Evolutionary conservation across 2,888 invertebrate genomes (phyloP).

Genomic region (Vannuccia rotundouncinata): DNA sequence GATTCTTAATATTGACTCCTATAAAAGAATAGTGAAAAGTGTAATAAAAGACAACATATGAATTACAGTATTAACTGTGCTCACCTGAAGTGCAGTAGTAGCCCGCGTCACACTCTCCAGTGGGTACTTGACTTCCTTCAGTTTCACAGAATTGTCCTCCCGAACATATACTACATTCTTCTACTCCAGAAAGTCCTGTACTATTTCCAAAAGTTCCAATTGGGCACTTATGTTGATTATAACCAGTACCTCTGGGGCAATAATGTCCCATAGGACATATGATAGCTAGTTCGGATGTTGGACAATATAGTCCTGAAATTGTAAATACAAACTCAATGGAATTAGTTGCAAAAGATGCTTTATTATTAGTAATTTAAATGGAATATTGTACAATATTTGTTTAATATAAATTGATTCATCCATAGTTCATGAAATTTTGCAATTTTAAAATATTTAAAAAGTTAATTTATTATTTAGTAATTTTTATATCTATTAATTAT

Average conservation of each 20-base stretch:
- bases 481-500: too few species aligned
- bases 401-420: too few species aligned
- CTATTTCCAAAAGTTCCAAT: conserved; percentile 50
- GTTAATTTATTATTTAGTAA: too few species aligned
- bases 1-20: conserved; percentile 11
- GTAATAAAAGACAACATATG: too few species aligned
- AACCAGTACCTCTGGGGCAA: conserved; percentile 47
- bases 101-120: conserved; percentile 46
- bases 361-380: too few species aligned
- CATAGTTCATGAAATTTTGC: too few species aligned
- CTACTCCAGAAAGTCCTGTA: conserved; percentile 41
- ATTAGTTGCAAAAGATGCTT: too few species aligned
- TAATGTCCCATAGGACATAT: conserved; percentile 50
- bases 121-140: conserved; percentile 45
- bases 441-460: too few species aligned
- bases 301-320: conserved; percentile 43
- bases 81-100: conserved; percentile 46
- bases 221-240: conserved; percentile 46
- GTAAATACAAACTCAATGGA: too few species aligned
- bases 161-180: not conserved
- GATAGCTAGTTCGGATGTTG: conserved; percentile 44
- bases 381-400: too few species aligned
- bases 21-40: too few species aligned
- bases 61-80: too few species aligned
- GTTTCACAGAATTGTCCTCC: conserved; percentile 40